Conservation (phyloP, 2,888 invertebrate species). For the Xestobium rufovillosum region DNA sequence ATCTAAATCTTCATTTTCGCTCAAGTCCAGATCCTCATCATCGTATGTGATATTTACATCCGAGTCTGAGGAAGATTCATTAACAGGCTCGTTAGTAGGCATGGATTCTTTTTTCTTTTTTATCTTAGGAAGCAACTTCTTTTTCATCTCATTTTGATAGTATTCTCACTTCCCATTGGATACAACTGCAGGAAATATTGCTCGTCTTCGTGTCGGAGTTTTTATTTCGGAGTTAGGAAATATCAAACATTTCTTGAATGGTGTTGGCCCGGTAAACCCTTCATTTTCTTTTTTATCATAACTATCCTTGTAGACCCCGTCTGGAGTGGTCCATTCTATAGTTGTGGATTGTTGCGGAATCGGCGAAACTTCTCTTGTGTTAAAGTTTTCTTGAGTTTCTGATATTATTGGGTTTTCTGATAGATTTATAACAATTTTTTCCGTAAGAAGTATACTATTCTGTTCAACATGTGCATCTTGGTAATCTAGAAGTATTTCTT, state of each 20-base stretch:
- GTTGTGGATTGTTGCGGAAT: background rate
- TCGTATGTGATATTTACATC: background rate
- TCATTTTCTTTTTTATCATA: slow-evolving; percentile 5
- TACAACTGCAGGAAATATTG: slow-evolving; percentile 7
- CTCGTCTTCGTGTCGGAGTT: slow-evolving; percentile 5
- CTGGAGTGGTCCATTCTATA: slow-evolving; percentile 1
- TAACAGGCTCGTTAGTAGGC: background rate
- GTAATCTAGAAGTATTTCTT: too few relatives aligned
- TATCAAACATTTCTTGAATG: slow-evolving; percentile 8
- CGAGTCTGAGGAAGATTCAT: slow-evolving; percentile 10
- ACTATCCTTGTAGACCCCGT: background rate
- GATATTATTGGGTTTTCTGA: too few relatives aligned
- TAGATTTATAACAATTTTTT: too few relatives aligned
- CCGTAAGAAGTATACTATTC: too few relatives aligned
- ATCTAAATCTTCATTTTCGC: background rate
- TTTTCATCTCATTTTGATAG: slow-evolving; percentile 4
- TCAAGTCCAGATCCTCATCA: slow-evolving; percentile 8
- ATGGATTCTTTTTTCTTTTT: slow-evolving; percentile 4
- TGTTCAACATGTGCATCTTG: too few relatives aligned
- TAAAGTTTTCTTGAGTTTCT: background rate
- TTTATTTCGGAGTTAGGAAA: background rate
- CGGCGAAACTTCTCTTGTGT: background rate
- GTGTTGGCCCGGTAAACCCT: slow-evolving; percentile 4
- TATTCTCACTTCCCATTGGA: slow-evolving; percentile 9
- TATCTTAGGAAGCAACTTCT: background rate